Evolutionary conservation across 2,797 vertebrate genomes (phyloP).

Genomic region (Antrozous pallidus): DNA sequence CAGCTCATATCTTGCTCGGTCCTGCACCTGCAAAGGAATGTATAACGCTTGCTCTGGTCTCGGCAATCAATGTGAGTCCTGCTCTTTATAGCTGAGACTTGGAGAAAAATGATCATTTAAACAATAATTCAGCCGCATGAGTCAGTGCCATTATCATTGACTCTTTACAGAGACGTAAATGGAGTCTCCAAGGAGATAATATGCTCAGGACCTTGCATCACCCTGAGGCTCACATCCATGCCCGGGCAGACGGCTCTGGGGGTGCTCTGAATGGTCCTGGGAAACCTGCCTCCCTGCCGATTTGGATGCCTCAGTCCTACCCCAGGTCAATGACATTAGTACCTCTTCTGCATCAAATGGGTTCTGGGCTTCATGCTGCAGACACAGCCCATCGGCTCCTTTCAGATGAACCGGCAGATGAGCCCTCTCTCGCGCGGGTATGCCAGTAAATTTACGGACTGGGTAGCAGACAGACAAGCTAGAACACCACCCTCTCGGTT

Average conservation of each 20-base stretch:
- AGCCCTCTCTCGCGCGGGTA: background rate
- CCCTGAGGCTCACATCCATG: background rate
- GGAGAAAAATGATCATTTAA: background rate
- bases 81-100: background rate
- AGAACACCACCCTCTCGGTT: background rate
- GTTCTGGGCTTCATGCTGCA: background rate
- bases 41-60: background rate
- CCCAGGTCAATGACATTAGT: background rate
- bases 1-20: background rate
- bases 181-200: background rate
- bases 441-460: background rate
- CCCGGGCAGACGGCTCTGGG: fast-evolving
- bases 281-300: background rate
- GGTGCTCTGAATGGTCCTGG: background rate
- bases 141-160: background rate
- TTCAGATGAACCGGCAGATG: background rate
- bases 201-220: background rate
- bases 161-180: background rate
- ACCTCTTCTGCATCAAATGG: background rate
- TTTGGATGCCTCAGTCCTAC: background rate
- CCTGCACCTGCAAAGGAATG: background rate
- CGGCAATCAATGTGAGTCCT: background rate
- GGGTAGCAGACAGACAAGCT: background rate
- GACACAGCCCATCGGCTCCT: background rate
- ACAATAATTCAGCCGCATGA: background rate